phyloP scores from a whole-genome alignment of 2,113 vertebrate genomes.

The Onychostoma macrolepis region DNA sequence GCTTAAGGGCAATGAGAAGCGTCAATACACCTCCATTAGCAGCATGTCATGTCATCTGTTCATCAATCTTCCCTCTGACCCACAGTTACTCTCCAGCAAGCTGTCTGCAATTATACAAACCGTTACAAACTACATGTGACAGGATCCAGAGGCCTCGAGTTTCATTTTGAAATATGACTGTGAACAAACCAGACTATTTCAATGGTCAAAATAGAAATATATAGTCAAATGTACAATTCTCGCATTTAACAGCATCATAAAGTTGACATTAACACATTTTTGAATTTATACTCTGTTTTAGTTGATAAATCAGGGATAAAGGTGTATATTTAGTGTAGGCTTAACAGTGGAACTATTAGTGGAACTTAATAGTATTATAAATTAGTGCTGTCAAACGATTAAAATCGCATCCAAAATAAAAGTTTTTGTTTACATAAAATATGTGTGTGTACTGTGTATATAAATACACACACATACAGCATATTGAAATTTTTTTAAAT shows the following conservation, averaged over 20 bases:
- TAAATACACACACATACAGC: too few relatives aligned
- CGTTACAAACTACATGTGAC: neutral
- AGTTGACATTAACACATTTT: neutral
- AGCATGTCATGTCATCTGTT: neutral
- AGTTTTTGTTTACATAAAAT: too few relatives aligned
- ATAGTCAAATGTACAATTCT: neutral
- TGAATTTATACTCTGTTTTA: neutral
- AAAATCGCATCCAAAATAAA: too few relatives aligned
- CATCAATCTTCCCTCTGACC: neutral
- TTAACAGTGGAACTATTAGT: neutral
- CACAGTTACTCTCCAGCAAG: neutral
- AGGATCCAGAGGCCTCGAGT: neutral
- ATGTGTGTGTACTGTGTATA: too few relatives aligned
- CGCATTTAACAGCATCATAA: neutral
- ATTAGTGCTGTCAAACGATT: too few relatives aligned
- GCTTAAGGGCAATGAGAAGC: neutral
- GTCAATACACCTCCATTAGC: constrained; percentile 16
- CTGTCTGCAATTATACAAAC: neutral
- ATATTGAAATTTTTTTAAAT: too few relatives aligned
- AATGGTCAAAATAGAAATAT: too few relatives aligned
- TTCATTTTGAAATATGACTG: neutral
- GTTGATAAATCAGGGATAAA: neutral
- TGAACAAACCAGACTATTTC: neutral
- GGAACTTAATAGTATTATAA: too few relatives aligned
- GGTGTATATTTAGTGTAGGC: too few relatives aligned